A percentile compares a stretch with the other conserved stretches of the same genome.
phyloP scores from a whole-genome alignment of 2,797 vertebrate species.

The Lophius americanus region DNA sequence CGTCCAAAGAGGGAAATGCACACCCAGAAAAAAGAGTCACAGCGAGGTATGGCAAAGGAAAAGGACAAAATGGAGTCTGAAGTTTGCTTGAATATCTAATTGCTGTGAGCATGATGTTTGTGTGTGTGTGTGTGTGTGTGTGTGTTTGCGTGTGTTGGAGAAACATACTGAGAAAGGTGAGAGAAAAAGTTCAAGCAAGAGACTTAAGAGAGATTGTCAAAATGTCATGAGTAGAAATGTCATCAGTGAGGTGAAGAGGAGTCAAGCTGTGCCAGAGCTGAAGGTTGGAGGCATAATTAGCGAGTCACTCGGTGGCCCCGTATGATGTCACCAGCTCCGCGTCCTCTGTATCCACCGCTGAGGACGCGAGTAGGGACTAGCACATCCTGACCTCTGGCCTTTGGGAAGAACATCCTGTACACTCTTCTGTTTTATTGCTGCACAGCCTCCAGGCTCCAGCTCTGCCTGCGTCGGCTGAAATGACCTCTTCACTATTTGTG shows the following conservation, averaged over 20 bases:
- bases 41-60: background rate
- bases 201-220: slow-evolving; percentile 70
- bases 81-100: slow-evolving; percentile 6
- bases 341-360: slow-evolving; percentile 47
- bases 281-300: slow-evolving; percentile 73
- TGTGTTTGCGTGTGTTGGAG: slow-evolving; percentile 1
- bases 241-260: slow-evolving; percentile 68
- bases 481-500: slow-evolving; percentile 57
- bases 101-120: background rate
- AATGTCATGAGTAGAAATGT: slow-evolving; percentile 76
- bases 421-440: slow-evolving; percentile 49
- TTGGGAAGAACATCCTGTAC: slow-evolving; percentile 60
- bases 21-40: background rate
- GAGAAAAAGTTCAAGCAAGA: slow-evolving; percentile 52
- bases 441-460: slow-evolving; percentile 38
- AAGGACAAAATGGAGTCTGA: background rate
- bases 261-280: slow-evolving; percentile 65
- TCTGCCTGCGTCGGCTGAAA: slow-evolving; percentile 30
- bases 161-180: slow-evolving; percentile 25
- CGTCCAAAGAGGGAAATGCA: slow-evolving; percentile 5
- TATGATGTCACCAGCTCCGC: slow-evolving; percentile 64
- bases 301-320: slow-evolving; percentile 52
- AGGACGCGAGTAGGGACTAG: slow-evolving; percentile 50
- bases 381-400: slow-evolving; percentile 61
- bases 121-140: background rate